Base-by-base conservation (phyloP, 2,113 vertebrate genomes). In the Martes martes region DNA sequence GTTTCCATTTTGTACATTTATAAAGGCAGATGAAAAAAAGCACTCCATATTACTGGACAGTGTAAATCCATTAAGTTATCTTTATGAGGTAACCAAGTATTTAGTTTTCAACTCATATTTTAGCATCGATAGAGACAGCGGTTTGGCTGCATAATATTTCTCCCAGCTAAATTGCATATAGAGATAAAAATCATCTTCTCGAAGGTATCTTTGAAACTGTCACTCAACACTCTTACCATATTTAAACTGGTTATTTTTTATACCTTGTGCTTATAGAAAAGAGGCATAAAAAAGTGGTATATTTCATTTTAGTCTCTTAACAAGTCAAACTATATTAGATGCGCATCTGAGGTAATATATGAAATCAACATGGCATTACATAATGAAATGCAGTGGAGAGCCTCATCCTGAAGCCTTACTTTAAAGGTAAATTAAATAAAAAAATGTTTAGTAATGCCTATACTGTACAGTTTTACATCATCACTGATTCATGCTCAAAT, bases 281-380 rank as follows among this genome's bases (percentile, higher is more conserved):
- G 16, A 24, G 78, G 33, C 9, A 80, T n/a, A 50, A 78, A 79
- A 94, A 91, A 90, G 2, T 65, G 61, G 0, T 73, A 21, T 13
- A 24, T 31, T 96, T 97, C 84, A 45, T 82, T 89, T 91, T 67
- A 67, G 74, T 80, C 52, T 86, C 15, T 13, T 80, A 87, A 95
- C 78, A 91, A 74, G 81, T 89, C 65, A 36, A 28, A 57, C 63
- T 69, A 7, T 33, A 67, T 63, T 90, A 65, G 15, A 59, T 6
- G 88, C 26, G 65, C 71, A 87, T 92, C 33, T 87, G 71, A 93
- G 52, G 61, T 67, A 81, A 74, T 6, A 67, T 6, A 65, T 33
- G 11, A 42, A 67, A 73, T 96, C 63, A 79, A 1, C 4, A 23
- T 36, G 9, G 36, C 39, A 33, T 82, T 71, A 59, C 11, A 45